Evolutionary conservation across 35 echinoderm and acorn worm species (phyloP).

Genomic region (Amphiura filiformis): DNA sequence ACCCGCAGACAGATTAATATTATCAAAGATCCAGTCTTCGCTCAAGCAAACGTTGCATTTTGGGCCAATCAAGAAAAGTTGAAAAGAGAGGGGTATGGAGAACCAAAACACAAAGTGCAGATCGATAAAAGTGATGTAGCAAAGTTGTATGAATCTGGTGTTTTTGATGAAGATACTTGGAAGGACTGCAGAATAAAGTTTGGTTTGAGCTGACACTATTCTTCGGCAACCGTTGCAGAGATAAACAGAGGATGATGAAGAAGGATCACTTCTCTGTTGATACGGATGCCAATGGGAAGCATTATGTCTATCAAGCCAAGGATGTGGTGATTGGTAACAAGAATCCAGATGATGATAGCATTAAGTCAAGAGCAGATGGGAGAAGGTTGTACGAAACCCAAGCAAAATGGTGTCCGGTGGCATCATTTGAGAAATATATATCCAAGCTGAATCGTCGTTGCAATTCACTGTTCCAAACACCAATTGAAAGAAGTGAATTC

Average conservation of each 20-base stretch:
- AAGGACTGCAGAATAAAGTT: constrained; percentile 13
- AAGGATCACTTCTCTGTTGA: constrained; percentile 26
- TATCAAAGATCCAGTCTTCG: not conserved
- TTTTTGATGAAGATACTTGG: not conserved
- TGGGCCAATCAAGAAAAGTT: too few relatives aligned
- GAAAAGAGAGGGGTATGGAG: constrained; percentile 25
- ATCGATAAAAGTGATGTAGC: constrained; percentile 24
- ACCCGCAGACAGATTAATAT: too few relatives aligned
- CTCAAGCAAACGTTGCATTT: not conserved
- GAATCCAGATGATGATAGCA: too few relatives aligned
- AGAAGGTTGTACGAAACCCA: too few relatives aligned
- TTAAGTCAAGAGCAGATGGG: too few relatives aligned
- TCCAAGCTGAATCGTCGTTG: too few relatives aligned
- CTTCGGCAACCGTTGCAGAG: constrained; percentile 22
- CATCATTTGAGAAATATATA: too few relatives aligned
- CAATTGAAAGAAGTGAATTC: too few relatives aligned
- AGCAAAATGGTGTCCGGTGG: too few relatives aligned
- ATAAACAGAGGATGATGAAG: constrained; percentile 20
- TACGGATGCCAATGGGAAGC: not conserved
- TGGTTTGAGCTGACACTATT: constrained; percentile 39
- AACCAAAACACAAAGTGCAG: not conserved
- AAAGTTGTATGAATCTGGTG: constrained; percentile 17
- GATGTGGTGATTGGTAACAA: not conserved
- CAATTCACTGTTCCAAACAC: too few relatives aligned
- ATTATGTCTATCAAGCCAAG: constrained; percentile 25